Base-by-base conservation (phyloP, 2,888 invertebrate genomes). In the Blera fallax region DNA sequence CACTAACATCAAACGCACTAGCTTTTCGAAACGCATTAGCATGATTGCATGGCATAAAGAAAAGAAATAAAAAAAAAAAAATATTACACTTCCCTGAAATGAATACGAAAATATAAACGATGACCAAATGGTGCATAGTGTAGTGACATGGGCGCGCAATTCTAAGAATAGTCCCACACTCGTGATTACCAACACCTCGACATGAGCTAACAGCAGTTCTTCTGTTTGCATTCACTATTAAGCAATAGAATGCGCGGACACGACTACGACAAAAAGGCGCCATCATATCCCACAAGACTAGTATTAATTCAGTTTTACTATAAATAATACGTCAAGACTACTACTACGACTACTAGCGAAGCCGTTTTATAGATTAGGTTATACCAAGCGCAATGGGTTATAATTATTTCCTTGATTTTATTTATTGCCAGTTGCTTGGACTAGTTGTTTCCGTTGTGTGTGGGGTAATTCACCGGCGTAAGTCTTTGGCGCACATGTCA, bases 211-310 rank as follows among this genome's bases (percentile, higher is more conserved):
- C 24, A 34, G 16, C 8, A 34, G 7, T 43, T 58, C 62, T 21
- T 43, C 32, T 34, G 40, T 65, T 52, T 70, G 72, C 37, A 18
- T 52, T 67, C 29, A 18, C 18, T 16, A 6, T 67, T 67, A 62
- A 60, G 72, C 78, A 78, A 67, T 62, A 54, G 14, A 79, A 62
- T 83, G 60, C 14, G 60, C 21, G 8, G 21, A 4, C 72, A 83
- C 78, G 83, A 73, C 62, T 40, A 62, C 83, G 78, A 52, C 73
- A 54, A 78, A 83, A 83, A 78, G 78, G 78, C 83, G 78, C 78
- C 72, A 67, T 72, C 21, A 67, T 62, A 56, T 32, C 14, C 14
- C 29, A 29, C 34, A 1, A 50, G n/a, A 24, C 27, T 11, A 65
- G 16, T 50, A 48, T 24, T 52, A 37, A n/a, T 16, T 52, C 7